Evolutionary conservation across 2,888 invertebrate species (phyloP).

Genomic region (Adelognathus sp.): DNA sequence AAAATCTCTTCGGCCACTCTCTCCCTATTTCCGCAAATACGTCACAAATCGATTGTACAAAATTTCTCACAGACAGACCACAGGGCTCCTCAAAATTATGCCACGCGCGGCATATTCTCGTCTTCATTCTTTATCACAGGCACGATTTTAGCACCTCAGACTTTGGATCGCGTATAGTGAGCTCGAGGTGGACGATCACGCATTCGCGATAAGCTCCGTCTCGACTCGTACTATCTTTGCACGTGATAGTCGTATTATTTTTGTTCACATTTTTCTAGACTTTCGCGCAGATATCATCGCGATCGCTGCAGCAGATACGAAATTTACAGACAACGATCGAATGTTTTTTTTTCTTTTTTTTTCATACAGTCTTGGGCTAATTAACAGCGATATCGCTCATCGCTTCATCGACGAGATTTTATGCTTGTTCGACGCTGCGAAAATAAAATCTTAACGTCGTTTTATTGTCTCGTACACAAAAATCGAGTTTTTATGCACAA

Average conservation of each 20-base stretch:
- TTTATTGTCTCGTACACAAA: too few species aligned
- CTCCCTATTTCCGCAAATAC: background rate
- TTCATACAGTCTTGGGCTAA: too few species aligned
- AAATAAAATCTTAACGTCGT: too few species aligned
- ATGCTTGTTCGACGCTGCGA: too few species aligned
- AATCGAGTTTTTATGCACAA: too few species aligned
- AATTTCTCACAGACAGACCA: too few species aligned
- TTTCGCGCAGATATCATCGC: background rate
- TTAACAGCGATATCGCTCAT: too few species aligned
- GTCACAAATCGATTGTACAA: too few species aligned
- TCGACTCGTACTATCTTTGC: background rate
- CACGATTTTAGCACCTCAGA: constrained; percentile 38
- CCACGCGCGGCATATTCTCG: background rate
- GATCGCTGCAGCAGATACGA: background rate
- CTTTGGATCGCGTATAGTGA: constrained; percentile 16
- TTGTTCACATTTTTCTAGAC: constrained; percentile 14
- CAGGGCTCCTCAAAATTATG: too few species aligned
- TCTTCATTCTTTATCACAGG: constrained; percentile 50
- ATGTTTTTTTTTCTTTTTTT: too few species aligned
- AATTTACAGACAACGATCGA: constrained; percentile 16
- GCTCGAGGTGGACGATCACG: constrained; percentile 14
- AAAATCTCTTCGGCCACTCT: too few species aligned
- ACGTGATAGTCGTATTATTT: constrained; percentile 1
- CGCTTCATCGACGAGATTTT: too few species aligned
- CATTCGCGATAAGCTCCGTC: background rate